phyloP scores from a whole-genome alignment of 2,888 invertebrate species.

The Crossocerus cetratus region DNA sequence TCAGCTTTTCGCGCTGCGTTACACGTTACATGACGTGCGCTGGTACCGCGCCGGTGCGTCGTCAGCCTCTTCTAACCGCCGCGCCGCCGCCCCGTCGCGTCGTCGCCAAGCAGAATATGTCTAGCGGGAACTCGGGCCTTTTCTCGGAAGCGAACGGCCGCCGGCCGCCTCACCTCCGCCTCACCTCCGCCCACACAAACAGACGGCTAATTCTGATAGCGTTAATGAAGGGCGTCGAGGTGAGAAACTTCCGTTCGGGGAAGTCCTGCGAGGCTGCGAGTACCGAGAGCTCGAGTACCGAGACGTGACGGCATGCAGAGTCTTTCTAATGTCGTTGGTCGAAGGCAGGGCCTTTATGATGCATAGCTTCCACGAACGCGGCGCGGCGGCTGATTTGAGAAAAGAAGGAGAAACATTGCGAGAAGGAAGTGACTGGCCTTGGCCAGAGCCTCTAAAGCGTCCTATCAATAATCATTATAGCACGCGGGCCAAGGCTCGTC shows the following conservation, averaged over 20 bases:
- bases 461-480: not conserved
- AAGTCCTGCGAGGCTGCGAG: not conserved
- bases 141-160: too few relatives aligned
- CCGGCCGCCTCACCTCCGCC: too few relatives aligned
- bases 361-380: not conserved
- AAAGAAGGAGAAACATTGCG: not conserved
- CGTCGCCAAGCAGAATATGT: too few relatives aligned
- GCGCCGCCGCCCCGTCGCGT: too few relatives aligned
- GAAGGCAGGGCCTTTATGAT: not conserved
- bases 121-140: too few relatives aligned
- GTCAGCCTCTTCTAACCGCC: too few relatives aligned
- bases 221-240: not conserved
- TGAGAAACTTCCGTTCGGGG: not conserved
- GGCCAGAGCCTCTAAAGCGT: not conserved
- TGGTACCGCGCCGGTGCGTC: too few relatives aligned
- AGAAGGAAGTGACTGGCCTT: not conserved
- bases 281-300: not conserved
- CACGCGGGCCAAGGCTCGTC: not conserved
- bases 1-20: too few relatives aligned
- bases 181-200: too few relatives aligned
- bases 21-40: too few relatives aligned
- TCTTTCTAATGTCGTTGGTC: slow-evolving; percentile 6
- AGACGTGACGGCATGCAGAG: slow-evolving; percentile 1
- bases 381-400: not conserved
- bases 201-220: too few relatives aligned